Evolutionary conservation across 1,140 invertebrate genomes (phyloP).

Genomic region (Littorina saxatilis): DNA sequence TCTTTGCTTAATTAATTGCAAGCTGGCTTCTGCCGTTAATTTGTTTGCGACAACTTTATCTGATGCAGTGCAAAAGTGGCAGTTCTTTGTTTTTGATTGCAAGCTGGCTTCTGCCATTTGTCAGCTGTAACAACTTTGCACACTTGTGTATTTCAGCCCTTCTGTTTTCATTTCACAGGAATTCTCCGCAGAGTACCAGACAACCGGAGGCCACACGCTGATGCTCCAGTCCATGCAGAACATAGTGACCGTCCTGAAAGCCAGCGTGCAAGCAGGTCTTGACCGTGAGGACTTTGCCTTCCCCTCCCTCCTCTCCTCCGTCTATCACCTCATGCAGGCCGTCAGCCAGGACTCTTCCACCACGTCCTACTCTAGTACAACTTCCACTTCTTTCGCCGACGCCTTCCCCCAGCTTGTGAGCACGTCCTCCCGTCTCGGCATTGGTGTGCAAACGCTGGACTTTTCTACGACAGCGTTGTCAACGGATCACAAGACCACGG

Average conservation of each 20-base stretch:
- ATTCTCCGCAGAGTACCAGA: conserved; percentile 57
- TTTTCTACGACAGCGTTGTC: conserved; percentile 17
- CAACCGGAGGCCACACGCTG: conserved; percentile 44
- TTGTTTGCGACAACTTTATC: too few species aligned
- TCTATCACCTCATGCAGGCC: conserved; percentile 54
- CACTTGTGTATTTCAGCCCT: too few species aligned
- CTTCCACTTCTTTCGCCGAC: conserved; percentile 15
- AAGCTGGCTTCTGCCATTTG: too few species aligned
- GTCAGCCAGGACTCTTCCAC: conserved; percentile 41
- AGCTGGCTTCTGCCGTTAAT: too few species aligned
- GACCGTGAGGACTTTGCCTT: conserved; percentile 52
- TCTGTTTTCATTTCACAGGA: conserved; percentile 55
- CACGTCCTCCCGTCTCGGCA: not conserved
- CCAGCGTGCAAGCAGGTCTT: conserved; percentile 42
- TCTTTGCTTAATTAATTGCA: too few species aligned
- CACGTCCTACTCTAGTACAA: conserved; percentile 28
- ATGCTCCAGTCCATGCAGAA: conserved; percentile 42
- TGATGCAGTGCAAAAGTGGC: too few species aligned
- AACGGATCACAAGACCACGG: conserved; percentile 39
- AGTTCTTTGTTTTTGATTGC: too few species aligned
- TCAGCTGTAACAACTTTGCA: too few species aligned
- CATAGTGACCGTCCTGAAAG: conserved; percentile 46
- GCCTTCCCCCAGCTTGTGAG: not conserved
- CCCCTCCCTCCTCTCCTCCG: conserved; percentile 43
- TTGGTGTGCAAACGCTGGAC: conserved; percentile 5